These are phyloP conservation scores for Drosophila pegasa DNA, from an alignment of 2,888 invertebrate genomes.

Conservation along the genomic window DNA sequence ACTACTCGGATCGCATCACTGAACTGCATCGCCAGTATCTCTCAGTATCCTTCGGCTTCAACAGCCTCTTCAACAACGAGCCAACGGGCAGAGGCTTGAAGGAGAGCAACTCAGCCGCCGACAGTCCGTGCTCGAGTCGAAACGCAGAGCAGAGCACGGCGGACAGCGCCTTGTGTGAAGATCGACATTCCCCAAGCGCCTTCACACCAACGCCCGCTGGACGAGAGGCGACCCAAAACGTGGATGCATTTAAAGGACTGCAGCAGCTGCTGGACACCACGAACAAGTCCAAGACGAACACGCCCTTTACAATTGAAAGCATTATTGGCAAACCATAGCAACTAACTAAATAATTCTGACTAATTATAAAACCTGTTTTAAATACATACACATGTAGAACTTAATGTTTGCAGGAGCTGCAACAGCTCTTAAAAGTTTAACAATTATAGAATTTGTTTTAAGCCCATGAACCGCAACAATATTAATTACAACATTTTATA, in stretches of 20 bases:
- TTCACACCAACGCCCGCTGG: conserved; percentile 62
- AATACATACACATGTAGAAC: conserved; percentile 6
- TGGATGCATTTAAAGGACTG: conserved; percentile 48
- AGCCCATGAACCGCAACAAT: background rate
- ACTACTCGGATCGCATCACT: conserved; percentile 84
- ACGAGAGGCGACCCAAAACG: conserved; percentile 18
- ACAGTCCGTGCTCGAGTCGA: conserved; percentile 57
- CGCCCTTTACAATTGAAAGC: conserved; percentile 84
- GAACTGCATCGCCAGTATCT: conserved; percentile 84
- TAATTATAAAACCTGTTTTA: conserved; percentile 27
- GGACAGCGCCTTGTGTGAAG: conserved; percentile 57
- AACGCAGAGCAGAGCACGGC: conserved; percentile 33
- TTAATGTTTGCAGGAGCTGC: conserved; percentile 63
- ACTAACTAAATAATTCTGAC: conserved; percentile 7
- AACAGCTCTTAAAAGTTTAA: conserved; percentile 25
- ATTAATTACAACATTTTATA: background rate
- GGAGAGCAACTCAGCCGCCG: conserved; percentile 12
- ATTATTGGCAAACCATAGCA: conserved; percentile 83
- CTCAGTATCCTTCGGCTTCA: conserved; percentile 83
- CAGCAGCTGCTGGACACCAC: conserved; percentile 40
- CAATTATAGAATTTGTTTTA: conserved; percentile 20
- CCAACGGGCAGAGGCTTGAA: conserved; percentile 15
- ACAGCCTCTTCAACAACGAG: conserved; percentile 80
- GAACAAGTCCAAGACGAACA: conserved; percentile 62
- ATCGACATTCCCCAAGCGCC: conserved; percentile 79